These are phyloP conservation scores for Frankliniella intonsa DNA, from an alignment of 2,888 invertebrate species.

Conservation along the genomic window DNA sequence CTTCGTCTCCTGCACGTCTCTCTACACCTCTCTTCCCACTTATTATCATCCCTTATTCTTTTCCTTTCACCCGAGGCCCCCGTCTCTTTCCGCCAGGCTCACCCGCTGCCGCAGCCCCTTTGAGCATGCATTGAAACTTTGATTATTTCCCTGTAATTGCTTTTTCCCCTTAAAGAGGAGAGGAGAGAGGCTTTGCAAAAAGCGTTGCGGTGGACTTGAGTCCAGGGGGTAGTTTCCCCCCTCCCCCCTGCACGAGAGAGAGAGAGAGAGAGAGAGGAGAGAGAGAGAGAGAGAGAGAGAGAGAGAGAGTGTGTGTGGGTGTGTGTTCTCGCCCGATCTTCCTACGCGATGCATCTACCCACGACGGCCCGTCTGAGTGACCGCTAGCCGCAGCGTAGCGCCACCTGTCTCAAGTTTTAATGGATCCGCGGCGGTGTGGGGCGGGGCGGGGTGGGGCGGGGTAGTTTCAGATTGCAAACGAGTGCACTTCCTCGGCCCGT, in stretches of 20 bases:
- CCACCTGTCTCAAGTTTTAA: too few species aligned
- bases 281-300: not conserved
- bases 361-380: too few species aligned
- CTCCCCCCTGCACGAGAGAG: not conserved
- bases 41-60: conserved; percentile 28
- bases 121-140: not conserved
- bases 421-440: too few species aligned
- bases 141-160: not conserved
- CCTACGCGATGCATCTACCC: too few species aligned
- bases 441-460: too few species aligned
- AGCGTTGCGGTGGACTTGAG: not conserved
- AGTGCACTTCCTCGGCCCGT: too few species aligned
- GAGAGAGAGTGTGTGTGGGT: not conserved
- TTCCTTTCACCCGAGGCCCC: conserved; percentile 26
- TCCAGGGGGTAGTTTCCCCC: not conserved
- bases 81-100: not conserved
- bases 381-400: too few species aligned
- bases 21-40: conserved; percentile 33
- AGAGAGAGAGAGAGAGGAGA: not conserved
- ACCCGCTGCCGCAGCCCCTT: not conserved
- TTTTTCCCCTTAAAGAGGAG: not conserved
- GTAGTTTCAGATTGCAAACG: too few species aligned
- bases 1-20: conserved; percentile 38
- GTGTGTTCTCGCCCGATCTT: not conserved
- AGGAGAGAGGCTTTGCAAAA: not conserved